Evolutionary conservation across 2,113 vertebrate species (phyloP).

Genomic region (Mungos mungo): DNA sequence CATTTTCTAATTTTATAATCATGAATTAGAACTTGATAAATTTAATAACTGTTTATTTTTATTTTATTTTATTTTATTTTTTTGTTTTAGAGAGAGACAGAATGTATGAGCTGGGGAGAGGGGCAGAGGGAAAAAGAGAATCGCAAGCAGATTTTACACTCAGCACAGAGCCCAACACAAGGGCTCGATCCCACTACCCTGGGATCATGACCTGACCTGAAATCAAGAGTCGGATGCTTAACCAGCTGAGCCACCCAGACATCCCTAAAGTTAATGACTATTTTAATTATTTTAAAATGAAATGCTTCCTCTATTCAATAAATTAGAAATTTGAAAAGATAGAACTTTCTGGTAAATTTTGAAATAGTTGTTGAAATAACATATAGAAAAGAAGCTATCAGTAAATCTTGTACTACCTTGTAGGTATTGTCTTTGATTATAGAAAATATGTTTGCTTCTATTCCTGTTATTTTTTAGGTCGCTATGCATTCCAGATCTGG

Average conservation of each 20-base stretch:
- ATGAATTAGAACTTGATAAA: neutral
- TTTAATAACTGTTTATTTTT: neutral
- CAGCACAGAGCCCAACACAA: no score
- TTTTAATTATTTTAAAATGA: slow-evolving; percentile 40
- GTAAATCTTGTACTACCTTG: neutral
- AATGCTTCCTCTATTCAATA: neutral
- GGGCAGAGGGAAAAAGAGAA: no score
- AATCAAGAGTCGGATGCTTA: no score
- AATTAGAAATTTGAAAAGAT: slow-evolving; percentile 51
- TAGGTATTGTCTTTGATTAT: slow-evolving; percentile 12
- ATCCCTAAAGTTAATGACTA: neutral
- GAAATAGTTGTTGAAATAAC: slow-evolving; percentile 3
- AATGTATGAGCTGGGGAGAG: no score
- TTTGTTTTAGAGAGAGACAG: no score
- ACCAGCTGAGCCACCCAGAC: no score
- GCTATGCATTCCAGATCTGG: slow-evolving; percentile 92
- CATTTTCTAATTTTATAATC: neutral
- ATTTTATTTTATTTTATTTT: no score
- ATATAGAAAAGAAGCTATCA: neutral
- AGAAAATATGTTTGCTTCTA: slow-evolving; percentile 43
- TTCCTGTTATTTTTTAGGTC: slow-evolving; percentile 85
- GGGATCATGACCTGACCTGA: no score
- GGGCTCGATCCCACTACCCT: no score
- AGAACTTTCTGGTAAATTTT: neutral
- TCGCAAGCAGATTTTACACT: no score